A percentile compares a stretch with the other conserved stretches of the same genome.
Evolutionary conservation across 1,140 invertebrate species (phyloP).

Genomic region (Heliconius eleuchia): DNA sequence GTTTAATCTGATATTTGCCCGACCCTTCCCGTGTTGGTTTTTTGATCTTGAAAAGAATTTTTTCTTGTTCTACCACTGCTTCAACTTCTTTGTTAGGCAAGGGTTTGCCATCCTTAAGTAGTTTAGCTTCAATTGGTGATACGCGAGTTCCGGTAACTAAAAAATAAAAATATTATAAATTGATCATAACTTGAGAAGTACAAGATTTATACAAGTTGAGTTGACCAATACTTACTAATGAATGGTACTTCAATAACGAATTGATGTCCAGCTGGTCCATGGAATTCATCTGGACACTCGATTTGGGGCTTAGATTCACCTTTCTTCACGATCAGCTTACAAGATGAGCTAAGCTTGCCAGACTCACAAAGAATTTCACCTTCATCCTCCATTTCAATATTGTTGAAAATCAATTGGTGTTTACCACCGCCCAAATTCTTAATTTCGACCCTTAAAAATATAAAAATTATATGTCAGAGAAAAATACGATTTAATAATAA

Average conservation of each 20-base stretch:
- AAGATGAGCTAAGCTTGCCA: slow-evolving; percentile 89
- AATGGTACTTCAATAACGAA: slow-evolving; percentile 95
- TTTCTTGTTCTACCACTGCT: slow-evolving; percentile 93
- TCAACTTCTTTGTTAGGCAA: slow-evolving; percentile 94
- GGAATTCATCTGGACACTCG: slow-evolving; percentile 90
- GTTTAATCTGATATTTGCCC: slow-evolving; percentile 92
- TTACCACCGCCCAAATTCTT: slow-evolving; percentile 95
- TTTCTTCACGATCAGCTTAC: slow-evolving; percentile 91
- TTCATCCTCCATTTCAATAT: slow-evolving; percentile 89
- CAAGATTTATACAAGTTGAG: background rate
- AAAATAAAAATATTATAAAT: slow-evolving; percentile 34
- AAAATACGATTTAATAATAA: too few relatives aligned
- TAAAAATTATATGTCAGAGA: background rate
- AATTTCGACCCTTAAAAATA: slow-evolving; percentile 87
- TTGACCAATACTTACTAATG: slow-evolving; percentile 85
- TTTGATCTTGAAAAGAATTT: slow-evolving; percentile 94
- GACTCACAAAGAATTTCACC: slow-evolving; percentile 94
- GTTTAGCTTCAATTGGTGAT: slow-evolving; percentile 92
- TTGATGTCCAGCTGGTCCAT: slow-evolving; percentile 90
- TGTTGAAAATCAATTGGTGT: slow-evolving; percentile 94
- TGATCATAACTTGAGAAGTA: too few relatives aligned
- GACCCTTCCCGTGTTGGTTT: slow-evolving; percentile 91
- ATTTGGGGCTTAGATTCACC: slow-evolving; percentile 92
- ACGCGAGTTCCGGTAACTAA: slow-evolving; percentile 92
- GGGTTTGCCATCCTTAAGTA: slow-evolving; percentile 93